Conservation (phyloP, 1,140 invertebrate genomes). For the Lordiphosa mommai region DNA sequence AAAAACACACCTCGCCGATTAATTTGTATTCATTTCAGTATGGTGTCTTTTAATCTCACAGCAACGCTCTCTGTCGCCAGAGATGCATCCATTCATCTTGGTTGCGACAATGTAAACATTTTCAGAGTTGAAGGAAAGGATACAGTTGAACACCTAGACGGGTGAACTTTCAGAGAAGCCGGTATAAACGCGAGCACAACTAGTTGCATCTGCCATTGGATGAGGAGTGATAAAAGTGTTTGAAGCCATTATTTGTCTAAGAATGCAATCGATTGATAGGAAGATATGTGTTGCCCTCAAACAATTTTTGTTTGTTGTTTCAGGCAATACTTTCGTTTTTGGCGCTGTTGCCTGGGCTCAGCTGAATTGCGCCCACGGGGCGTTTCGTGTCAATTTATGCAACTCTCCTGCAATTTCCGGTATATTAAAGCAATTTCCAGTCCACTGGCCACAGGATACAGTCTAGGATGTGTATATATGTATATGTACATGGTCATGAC, state of each 20-base stretch:
- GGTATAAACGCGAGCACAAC: too few relatives aligned
- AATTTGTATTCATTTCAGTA: too few relatives aligned
- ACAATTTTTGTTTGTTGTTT: not conserved
- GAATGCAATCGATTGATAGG: not conserved
- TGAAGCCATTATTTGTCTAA: not conserved
- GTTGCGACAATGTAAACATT: too few relatives aligned
- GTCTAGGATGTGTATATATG: not conserved
- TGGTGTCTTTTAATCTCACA: too few relatives aligned
- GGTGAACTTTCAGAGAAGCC: too few relatives aligned
- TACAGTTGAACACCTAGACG: too few relatives aligned
- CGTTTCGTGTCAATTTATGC: conserved; percentile 75
- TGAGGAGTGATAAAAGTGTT: not conserved
- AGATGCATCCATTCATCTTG: too few relatives aligned
- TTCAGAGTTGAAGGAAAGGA: too few relatives aligned
- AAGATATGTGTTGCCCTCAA: not conserved
- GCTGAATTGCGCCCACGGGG: conserved; percentile 62
- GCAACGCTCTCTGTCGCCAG: too few relatives aligned
- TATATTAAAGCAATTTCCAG: conserved; percentile 76
- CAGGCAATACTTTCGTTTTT: conserved; percentile 44
- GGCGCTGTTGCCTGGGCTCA: conserved; percentile 21
- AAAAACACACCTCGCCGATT: too few relatives aligned
- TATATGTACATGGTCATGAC: conserved; percentile 39
- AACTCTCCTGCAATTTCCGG: conserved; percentile 75
- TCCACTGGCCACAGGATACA: conserved; percentile 34
- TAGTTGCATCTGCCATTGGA: not conserved